A percentile compares a stretch with the other conserved stretches of the same genome.
These are phyloP conservation scores for Patagioenas fasciata DNA, from an alignment of 2,113 vertebrate species.

Conservation along the genomic window DNA sequence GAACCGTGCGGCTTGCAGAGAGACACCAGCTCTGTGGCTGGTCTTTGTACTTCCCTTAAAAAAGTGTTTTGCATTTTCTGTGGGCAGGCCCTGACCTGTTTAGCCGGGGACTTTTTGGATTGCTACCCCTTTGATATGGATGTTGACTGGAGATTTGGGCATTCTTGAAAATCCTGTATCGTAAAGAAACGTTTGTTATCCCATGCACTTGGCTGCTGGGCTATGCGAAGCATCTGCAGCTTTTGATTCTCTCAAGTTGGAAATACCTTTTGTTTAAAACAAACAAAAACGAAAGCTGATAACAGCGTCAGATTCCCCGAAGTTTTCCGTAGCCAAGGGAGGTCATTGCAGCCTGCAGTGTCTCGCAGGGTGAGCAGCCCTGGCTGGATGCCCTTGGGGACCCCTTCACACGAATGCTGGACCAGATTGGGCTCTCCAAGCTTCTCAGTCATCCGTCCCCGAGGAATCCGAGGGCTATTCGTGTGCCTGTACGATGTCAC, in stretches of 20 bases:
- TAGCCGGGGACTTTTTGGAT: slow-evolving; percentile 11
- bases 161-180: slow-evolving; percentile 65
- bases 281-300: background rate
- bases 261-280: background rate
- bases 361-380: background rate
- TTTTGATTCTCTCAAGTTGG: background rate
- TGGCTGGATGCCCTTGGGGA: background rate
- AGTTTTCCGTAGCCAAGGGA: background rate
- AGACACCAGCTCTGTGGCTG: background rate
- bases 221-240: slow-evolving; percentile 12
- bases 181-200: slow-evolving; percentile 9
- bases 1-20: background rate
- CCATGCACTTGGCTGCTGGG: background rate
- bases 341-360: background rate
- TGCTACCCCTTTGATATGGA: slow-evolving; percentile 38
- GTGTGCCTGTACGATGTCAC: background rate
- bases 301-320: background rate
- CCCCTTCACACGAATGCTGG: background rate
- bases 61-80: slow-evolving; percentile 25
- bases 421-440: background rate
- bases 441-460: background rate
- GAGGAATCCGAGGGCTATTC: background rate
- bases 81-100: slow-evolving; percentile 43
- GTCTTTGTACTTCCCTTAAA: background rate
- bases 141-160: slow-evolving; percentile 35